A percentile compares a stretch with the other conserved stretches of the same genome.
These are phyloP conservation scores for Enoplosus armatus DNA, from an alignment of 2,797 vertebrate genomes.

Conservation along the genomic window DNA sequence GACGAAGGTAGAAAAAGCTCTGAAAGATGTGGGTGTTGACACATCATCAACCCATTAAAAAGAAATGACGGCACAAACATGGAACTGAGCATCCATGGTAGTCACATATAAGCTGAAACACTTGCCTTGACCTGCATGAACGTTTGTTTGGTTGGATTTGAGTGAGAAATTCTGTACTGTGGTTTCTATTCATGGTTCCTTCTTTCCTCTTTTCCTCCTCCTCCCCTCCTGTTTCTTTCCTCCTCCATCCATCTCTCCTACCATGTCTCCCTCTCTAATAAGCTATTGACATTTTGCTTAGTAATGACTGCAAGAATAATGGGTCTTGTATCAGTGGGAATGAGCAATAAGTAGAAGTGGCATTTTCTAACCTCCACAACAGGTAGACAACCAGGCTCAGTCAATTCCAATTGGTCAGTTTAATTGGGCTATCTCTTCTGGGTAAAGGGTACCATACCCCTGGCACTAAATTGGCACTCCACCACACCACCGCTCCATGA, in stretches of 20 bases:
- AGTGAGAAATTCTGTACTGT: slow-evolving; percentile 4
- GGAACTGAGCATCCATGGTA: slow-evolving; percentile 38
- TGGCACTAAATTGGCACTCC: slow-evolving; percentile 39
- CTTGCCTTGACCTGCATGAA: slow-evolving; percentile 12
- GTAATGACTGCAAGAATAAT: slow-evolving; percentile 79
- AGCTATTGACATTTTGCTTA: slow-evolving; percentile 81
- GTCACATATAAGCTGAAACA: slow-evolving; percentile 33
- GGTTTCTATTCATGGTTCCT: not conserved
- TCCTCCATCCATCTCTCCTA: slow-evolving; percentile 57
- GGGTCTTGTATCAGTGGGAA: slow-evolving; percentile 57
- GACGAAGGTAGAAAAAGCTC: slow-evolving; percentile 22
- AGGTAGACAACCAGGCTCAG: slow-evolving; percentile 52
- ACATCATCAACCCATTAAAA: slow-evolving; percentile 68
- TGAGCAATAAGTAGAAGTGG: slow-evolving; percentile 74
- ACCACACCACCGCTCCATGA: slow-evolving; percentile 10
- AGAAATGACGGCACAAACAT: slow-evolving; percentile 44
- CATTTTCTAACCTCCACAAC: slow-evolving; percentile 65
- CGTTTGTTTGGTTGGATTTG: slow-evolving; percentile 3
- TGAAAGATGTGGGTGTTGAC: slow-evolving; percentile 36
- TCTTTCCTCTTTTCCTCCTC: slow-evolving; percentile 16
- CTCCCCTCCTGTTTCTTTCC: slow-evolving; percentile 3
- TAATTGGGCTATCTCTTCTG: slow-evolving; percentile 63
- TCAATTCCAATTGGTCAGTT: slow-evolving; percentile 65
- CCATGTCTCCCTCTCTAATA: slow-evolving; percentile 60
- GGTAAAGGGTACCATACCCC: slow-evolving; percentile 42